Percentiles rank a stretch among this genome's conserved stretches.
Evolutionary conservation across 2,888 invertebrate species (phyloP).

Genomic region (Cloeon dipterum): DNA sequence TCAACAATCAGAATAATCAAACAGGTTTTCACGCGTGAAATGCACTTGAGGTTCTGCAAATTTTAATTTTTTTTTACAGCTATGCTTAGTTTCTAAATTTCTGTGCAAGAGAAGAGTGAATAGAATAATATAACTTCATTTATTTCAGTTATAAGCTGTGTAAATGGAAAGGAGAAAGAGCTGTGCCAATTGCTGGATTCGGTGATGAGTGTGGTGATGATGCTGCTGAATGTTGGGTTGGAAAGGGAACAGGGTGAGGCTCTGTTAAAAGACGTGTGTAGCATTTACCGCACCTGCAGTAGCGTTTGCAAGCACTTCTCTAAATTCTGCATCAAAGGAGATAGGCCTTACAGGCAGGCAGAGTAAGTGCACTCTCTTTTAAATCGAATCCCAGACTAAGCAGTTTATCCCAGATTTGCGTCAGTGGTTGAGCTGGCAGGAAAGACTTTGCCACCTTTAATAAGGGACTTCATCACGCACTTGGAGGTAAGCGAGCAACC

Average conservation of each 20-base stretch:
- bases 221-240: not conserved
- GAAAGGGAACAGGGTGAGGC: conserved; percentile 16
- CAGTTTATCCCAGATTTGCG: conserved; percentile 12
- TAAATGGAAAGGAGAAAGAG: too few relatives aligned
- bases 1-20: too few relatives aligned
- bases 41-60: too few relatives aligned
- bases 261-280: conserved; percentile 28
- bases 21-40: too few relatives aligned
- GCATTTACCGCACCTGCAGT: conserved; percentile 27
- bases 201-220: not conserved
- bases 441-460: conserved; percentile 10
- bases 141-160: too few relatives aligned
- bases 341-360: conserved; percentile 24
- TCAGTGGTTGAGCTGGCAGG: conserved; percentile 12
- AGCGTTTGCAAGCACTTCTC: conserved; percentile 34
- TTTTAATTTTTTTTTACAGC: too few relatives aligned
- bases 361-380: too few relatives aligned
- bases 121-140: too few relatives aligned
- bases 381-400: too few relatives aligned
- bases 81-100: too few relatives aligned
- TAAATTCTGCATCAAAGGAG: conserved; percentile 20
- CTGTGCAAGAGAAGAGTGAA: too few relatives aligned
- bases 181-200: not conserved
- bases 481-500: conserved; percentile 12
- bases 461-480: conserved; percentile 12